Conservation (phyloP, 2,113 vertebrate genomes). For the Pseudopipra pipra region DNA sequence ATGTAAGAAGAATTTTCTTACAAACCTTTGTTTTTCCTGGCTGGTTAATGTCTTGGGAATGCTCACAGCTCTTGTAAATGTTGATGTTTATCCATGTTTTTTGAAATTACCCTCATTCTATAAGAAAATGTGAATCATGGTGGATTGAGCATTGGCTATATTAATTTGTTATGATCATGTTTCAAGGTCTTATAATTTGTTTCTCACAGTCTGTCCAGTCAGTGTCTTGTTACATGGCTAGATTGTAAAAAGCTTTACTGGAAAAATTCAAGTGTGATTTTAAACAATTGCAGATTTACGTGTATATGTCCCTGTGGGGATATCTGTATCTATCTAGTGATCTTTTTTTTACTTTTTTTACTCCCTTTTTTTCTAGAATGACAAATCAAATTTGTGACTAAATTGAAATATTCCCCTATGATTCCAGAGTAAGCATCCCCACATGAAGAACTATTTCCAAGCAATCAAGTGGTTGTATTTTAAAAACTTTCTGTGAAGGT, state of each 20-base stretch:
- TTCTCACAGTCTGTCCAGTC: neutral
- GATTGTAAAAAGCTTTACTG: neutral
- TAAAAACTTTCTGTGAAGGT: neutral
- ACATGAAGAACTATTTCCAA: neutral
- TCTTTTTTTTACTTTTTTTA: neutral
- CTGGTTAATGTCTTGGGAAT: neutral
- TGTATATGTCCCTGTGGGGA: neutral
- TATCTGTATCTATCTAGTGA: neutral
- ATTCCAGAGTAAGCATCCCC: neutral
- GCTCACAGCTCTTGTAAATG: neutral
- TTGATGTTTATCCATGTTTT: neutral
- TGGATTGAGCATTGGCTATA: neutral
- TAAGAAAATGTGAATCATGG: neutral
- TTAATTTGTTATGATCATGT: neutral
- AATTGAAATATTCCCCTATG: neutral
- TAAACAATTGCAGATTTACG: neutral
- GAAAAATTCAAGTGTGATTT: constrained; percentile 1
- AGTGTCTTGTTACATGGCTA: neutral
- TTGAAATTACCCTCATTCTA: neutral
- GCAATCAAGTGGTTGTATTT: neutral
- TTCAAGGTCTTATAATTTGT: neutral
- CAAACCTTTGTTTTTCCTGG: neutral
- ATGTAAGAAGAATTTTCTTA: neutral
- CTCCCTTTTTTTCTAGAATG: neutral
- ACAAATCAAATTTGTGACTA: neutral